phyloP scores from a whole-genome alignment of 2,888 invertebrate species.

The Agapostemon virescens region DNA sequence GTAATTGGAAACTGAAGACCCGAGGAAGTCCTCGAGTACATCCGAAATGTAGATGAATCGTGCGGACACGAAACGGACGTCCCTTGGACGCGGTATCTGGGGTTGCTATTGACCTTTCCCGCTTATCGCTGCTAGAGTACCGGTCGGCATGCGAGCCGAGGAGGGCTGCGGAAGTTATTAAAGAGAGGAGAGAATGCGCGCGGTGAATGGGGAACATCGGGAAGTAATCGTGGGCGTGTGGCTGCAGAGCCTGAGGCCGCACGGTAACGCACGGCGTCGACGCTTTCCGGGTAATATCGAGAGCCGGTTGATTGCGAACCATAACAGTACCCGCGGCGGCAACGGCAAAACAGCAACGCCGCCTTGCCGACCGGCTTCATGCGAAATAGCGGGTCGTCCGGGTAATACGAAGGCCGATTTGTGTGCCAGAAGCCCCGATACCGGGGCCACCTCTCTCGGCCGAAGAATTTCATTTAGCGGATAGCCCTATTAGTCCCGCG shows the following conservation, averaged over 20 bases:
- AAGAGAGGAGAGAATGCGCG: conserved; percentile 24
- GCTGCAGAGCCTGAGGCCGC: conserved; percentile 50
- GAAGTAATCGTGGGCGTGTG: conserved; percentile 63
- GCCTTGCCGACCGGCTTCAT: conserved; percentile 26
- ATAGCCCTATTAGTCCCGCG: conserved; percentile 25
- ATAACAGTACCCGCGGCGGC: conserved; percentile 50
- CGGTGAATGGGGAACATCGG: conserved; percentile 44
- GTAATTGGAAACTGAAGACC: too few relatives aligned
- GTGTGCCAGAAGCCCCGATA: conserved; percentile 37
- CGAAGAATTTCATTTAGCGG: conserved; percentile 27
- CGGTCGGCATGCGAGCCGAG: not conserved
- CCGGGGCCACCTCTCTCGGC: not conserved
- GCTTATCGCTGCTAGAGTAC: not conserved
- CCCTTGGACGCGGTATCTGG: too few relatives aligned
- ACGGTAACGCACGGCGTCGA: conserved; percentile 60
- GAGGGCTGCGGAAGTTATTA: conserved; percentile 20
- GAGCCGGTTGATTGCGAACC: conserved; percentile 61
- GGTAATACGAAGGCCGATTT: conserved; percentile 41
- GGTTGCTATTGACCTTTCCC: conserved; percentile 14
- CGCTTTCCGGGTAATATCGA: conserved; percentile 72
- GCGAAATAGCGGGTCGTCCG: conserved; percentile 61
- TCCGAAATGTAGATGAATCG: too few relatives aligned
- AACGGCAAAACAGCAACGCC: not conserved
- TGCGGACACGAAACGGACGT: too few relatives aligned
- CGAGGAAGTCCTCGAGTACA: too few relatives aligned